Evolutionary conservation across 2,888 invertebrate genomes (phyloP), one percentile per base, ranked within the genome.

Genomic region (Trissoscelio sp.): DNA sequence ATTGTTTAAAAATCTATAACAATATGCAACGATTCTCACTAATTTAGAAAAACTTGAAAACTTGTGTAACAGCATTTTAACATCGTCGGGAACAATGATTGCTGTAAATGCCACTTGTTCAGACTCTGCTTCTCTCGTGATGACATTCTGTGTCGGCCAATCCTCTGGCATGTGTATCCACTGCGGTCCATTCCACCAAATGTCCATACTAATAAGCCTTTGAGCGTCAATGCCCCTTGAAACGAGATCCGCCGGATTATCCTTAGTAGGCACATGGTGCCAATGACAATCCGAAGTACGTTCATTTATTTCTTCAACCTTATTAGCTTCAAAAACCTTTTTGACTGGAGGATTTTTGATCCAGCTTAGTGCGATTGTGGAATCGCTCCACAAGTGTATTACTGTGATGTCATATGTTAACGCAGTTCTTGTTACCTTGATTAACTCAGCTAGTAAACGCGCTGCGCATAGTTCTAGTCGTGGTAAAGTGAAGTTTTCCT

Each of bases 361-460:
- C 24, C 4, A n/a, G 18, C 42, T 42, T n/a, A 14, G 14, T 14
- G 7, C 14, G 3, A 42, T 42, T 42, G 42, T 31, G 0, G 75
- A 55, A 31, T 75, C 66, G 34, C 66, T 66, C 57, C 64, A 78
- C 12, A 78, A 22, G 37, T 44, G 9, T 4, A 42, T 20, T 22
- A 60, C 39, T 28, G 34, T 44, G 2, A 44, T 48, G 3, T 69
- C n/a, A 37, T 37, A 37, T 37, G 28, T 28, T 28, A 28, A 28
- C 28, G 28, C 28, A 5, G 28, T 6, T 6, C 28, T 28, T 28
- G 28, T 28, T 6, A 28, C 28, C 28, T 28, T 28, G 28, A 28
- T 28, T 6, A 28, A 28, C 28, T 28, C 28, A 5, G 28, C 28
- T 28, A 28, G 6, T 28, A 28, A 28, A 28, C 6, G 28, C 6